phyloP scores from a whole-genome alignment of 2,113 vertebrate species.

The Mirza zaza region DNA sequence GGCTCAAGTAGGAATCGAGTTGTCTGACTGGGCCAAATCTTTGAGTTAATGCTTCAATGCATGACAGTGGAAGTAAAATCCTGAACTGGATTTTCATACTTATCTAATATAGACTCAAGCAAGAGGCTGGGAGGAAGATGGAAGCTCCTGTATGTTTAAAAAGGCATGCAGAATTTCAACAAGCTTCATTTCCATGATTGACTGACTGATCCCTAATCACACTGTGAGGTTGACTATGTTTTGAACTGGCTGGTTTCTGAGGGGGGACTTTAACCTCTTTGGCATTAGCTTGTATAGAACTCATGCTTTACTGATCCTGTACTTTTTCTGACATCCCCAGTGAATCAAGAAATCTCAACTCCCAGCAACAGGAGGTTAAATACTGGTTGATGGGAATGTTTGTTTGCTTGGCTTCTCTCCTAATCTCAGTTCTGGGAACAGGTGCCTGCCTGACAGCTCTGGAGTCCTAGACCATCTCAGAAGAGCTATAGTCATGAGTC shows the following conservation, averaged over 20 bases:
- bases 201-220: slow-evolving; percentile 64
- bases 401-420: slow-evolving; percentile 57
- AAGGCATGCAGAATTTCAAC: slow-evolving; percentile 60
- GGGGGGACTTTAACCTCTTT: slow-evolving; percentile 42
- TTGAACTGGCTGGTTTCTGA: slow-evolving; percentile 35
- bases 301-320: slow-evolving; percentile 41
- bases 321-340: slow-evolving; percentile 46
- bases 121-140: slow-evolving; percentile 32
- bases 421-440: slow-evolving; percentile 60
- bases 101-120: slow-evolving; percentile 43
- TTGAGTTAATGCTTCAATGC: slow-evolving; percentile 33
- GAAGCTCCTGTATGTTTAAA: slow-evolving; percentile 18
- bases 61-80: slow-evolving; percentile 13
- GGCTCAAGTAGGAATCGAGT: neutral
- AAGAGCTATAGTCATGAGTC: neutral
- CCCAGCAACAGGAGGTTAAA: neutral
- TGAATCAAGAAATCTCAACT: slow-evolving; percentile 28
- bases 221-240: neutral
- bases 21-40: slow-evolving; percentile 24
- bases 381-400: neutral
- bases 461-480: neutral
- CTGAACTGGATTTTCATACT: slow-evolving; percentile 52
- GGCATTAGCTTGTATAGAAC: neutral
- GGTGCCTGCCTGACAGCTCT: slow-evolving; percentile 36
- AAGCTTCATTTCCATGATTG: slow-evolving; percentile 50